These are phyloP conservation scores for Plagiodera versicolora DNA, from an alignment of 2,888 invertebrate species.

Conservation along the genomic window DNA sequence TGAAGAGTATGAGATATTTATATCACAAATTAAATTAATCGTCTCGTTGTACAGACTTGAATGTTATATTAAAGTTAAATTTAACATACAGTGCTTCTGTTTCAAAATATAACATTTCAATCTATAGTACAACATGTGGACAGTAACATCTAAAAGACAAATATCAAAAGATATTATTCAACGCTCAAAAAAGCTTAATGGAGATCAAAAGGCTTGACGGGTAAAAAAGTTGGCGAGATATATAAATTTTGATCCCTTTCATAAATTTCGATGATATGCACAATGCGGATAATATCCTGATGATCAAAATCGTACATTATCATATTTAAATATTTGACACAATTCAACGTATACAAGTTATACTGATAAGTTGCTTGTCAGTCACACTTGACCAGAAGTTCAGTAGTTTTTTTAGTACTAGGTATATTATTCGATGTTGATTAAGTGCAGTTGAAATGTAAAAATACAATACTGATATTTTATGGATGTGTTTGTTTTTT, in stretches of 20 bases:
- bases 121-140: neutral
- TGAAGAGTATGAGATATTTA: conserved; percentile 25
- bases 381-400: neutral
- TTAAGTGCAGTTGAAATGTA: neutral
- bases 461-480: neutral
- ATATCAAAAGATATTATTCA: neutral
- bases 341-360: conserved; percentile 42
- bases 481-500: neutral
- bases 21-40: conserved; percentile 30
- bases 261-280: conserved; percentile 40
- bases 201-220: conserved; percentile 48
- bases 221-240: conserved; percentile 44
- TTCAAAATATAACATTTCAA: neutral
- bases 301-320: conserved; percentile 18
- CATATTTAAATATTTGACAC: conserved; percentile 37
- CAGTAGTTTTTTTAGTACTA: neutral
- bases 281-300: conserved; percentile 32
- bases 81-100: neutral
- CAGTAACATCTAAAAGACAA: conserved; percentile 3
- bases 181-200: conserved; percentile 22
- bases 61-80: neutral
- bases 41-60: neutral
- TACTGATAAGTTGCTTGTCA: conserved; percentile 36
- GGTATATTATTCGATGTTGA: neutral
- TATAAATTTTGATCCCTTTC: conserved; percentile 49